These are phyloP conservation scores for Pangasius larnaudii DNA, from an alignment of 2,797 vertebrate genomes.

Conservation along the genomic window DNA sequence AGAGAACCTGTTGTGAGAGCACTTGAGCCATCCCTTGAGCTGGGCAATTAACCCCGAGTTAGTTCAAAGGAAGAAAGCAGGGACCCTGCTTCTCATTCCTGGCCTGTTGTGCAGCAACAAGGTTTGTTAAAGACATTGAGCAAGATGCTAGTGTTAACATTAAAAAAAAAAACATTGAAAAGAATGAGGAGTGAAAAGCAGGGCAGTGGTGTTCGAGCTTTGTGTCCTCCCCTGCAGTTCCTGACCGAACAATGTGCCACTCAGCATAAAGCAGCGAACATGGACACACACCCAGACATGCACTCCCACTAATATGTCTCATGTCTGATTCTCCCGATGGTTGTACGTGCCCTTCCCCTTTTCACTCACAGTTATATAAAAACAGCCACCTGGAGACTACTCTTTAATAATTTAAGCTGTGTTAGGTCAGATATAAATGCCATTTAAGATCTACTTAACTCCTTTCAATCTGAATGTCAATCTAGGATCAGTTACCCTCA, in stretches of 20 bases:
- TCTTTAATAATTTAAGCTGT: neutral
- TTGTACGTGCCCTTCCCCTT: neutral
- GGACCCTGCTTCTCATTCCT: constrained; percentile 22
- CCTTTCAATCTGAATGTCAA: neutral
- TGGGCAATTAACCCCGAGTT: constrained; percentile 28
- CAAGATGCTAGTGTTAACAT: neutral
- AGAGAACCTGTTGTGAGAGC: constrained; percentile 4
- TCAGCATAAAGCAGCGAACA: neutral
- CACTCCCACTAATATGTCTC: neutral
- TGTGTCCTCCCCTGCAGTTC: constrained; percentile 13
- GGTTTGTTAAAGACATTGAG: neutral
- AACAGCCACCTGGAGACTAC: neutral
- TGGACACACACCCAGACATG: neutral
- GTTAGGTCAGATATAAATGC: constrained; percentile 8
- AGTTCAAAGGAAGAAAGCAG: constrained; percentile 40
- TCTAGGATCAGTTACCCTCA: neutral
- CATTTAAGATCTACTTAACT: neutral
- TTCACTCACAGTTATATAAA: neutral
- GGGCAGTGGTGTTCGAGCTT: neutral
- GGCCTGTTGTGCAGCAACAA: neutral
- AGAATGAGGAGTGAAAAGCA: constrained; percentile 1
- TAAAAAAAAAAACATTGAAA: constrained; percentile 6
- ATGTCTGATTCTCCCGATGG: neutral
- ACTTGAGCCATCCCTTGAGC: constrained; percentile 9
- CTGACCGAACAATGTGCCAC: constrained; percentile 10